Base-by-base conservation (phyloP, 23 tunicate genomes). In the Diplosoma virens region DNA sequence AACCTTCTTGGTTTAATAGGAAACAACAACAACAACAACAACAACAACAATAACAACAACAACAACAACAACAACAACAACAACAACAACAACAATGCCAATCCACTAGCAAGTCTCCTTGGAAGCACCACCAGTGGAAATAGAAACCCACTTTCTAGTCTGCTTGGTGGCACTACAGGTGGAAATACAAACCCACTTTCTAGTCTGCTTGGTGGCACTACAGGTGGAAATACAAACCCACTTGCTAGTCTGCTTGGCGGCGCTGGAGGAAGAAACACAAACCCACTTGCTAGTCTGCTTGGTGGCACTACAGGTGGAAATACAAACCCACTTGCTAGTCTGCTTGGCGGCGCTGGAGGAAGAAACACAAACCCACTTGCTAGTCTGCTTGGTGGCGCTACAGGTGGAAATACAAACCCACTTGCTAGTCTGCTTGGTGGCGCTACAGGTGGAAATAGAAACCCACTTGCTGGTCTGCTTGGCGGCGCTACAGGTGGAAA, bases 1-100 rank as follows among this genome's bases (percentile, higher is more conserved):
- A 76, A 31, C 36, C 80, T 55, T 30, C 58, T 56, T 1, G 22
- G 47, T 3, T 16, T 76, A 76, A 4, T 76, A 14, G 80, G 80
- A 14, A 30, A 31, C 80, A 58, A 21, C 25, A 55, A 32, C 32
- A 1, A 59, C 26, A 4, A 30, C 71, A 0, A 32, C 58, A 17
- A 2, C 83, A 66, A 28, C 58, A 3, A 55, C 21, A 20, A 20
- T 4, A 55, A 25, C 24, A 55, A 20, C 20, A 55, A 22, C 24
- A 20, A 18, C 26, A 25, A 33, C 35, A 30, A 55, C 24, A 55
- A 16, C 63, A 59, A 59, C 14, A 37, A 25, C 82, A 28, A 17
- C 63, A 11, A 4, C 17, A 30, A 30, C 27, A 27, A 64, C 17
- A 64, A 27, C 71, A 68, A 68, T 68, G 14, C 53, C 27, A 41